Evolutionary conservation across 2,113 vertebrate species (phyloP), one percentile per base, ranked within the genome.

Genomic region (Leuciscus idus): DNA sequence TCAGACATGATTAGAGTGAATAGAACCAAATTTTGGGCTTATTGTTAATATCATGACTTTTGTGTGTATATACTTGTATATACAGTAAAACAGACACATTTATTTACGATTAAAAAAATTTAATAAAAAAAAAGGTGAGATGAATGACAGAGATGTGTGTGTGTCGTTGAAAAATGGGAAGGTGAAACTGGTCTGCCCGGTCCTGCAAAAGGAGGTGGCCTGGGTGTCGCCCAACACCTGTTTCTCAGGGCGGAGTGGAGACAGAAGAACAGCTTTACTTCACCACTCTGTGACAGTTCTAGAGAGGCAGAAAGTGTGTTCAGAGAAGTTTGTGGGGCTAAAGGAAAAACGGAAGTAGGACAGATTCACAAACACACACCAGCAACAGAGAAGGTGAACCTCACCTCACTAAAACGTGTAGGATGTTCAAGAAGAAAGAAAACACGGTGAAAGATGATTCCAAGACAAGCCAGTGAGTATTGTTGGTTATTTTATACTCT

Each of bases 121-220:
- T 6, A 30, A 52, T 2, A 48, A 33, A 23, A 83, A 33, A 76
- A 10, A 83, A 5, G 12, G 13, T 52, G 50, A 52, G 1, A 23
- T 75, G n/a, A 77, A 62, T 85, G 43, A 72, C 30, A 84, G 55
- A 64, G 36, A 2, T 82, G 12, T 81, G 52, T 66, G n/a, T 70
- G 50, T 76, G 43, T 76, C 21, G 23, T 68, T 79, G 85, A 73
- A n/a, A 77, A 81, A 66, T 48, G 73, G 85, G 84, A 81, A 74
- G 19, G 83, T 74, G 83, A 84, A 95, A 95, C 95, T 90, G 94
- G 95, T 95, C 70, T 0, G 78, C 88, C 95, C 88, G 75, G 95
- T 95, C 85, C 80, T 88, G 79, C 83, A 33, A 62, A 84, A 76
- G 87, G 11, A 84, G 92, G 86, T 90, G 87, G 90, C 90, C 88